Conservation (phyloP, 1,140 invertebrate genomes). For the Drosophila tsacasi region DNA sequence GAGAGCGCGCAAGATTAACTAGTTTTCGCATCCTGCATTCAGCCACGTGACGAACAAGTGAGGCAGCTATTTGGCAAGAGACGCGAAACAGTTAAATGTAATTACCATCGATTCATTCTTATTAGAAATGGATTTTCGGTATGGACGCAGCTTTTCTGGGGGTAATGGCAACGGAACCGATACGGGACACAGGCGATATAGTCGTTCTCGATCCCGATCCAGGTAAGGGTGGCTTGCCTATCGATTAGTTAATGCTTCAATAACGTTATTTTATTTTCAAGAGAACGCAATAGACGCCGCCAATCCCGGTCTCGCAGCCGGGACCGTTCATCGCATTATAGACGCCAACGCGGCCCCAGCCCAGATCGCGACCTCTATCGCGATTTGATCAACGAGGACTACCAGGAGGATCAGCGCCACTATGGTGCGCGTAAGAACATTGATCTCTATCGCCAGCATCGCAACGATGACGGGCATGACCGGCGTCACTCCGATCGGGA, state of each 20-base stretch:
- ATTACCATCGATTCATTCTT: conserved; percentile 40
- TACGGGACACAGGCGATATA: conserved; percentile 53
- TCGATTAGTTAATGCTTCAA: neutral
- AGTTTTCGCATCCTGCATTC: neutral
- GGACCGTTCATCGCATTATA: conserved; percentile 60
- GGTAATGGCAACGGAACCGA: conserved; percentile 30
- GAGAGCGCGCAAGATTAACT: neutral
- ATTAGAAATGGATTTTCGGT: conserved; percentile 66
- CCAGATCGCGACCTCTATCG: conserved; percentile 78
- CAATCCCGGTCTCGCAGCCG: conserved; percentile 70
- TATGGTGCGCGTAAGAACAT: conserved; percentile 41
- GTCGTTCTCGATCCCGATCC: conserved; percentile 70
- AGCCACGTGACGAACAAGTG: conserved; percentile 16
- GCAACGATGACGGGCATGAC: conserved; percentile 46
- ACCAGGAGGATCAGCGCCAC: conserved; percentile 63
- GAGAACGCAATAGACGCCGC: conserved; percentile 60
- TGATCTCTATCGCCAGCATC: conserved; percentile 61
- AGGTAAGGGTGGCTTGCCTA: conserved; percentile 33
- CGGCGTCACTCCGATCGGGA: conserved; percentile 8
- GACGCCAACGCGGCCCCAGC: conserved; percentile 45
- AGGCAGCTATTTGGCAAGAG: neutral
- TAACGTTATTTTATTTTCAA: conserved; percentile 5
- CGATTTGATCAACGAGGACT: conserved; percentile 79
- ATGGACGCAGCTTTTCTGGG: conserved; percentile 65
- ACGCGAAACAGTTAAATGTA: neutral